Conservation (phyloP, 2,888 invertebrate genomes). For the Acrobasis consociella region DNA sequence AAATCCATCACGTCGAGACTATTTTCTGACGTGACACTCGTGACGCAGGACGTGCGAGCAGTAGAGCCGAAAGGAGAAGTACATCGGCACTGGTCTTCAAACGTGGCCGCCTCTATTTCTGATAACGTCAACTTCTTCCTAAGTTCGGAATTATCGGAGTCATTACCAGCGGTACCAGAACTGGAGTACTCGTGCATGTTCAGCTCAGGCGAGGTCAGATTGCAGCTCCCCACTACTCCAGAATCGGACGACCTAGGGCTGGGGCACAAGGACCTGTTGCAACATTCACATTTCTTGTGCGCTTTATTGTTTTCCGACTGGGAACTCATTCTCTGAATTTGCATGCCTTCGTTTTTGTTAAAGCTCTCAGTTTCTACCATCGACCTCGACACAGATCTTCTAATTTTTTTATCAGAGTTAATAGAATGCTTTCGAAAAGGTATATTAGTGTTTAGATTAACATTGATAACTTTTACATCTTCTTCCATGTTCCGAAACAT, state of each 20-base stretch:
- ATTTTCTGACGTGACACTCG: conserved; percentile 82
- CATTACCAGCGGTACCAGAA: conserved; percentile 56
- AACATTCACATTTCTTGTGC: conserved; percentile 81
- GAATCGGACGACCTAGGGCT: conserved; percentile 91
- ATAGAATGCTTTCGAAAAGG: conserved; percentile 82
- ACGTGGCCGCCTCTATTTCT: conserved; percentile 83
- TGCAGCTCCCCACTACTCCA: conserved; percentile 92
- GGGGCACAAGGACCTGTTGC: conserved; percentile 84
- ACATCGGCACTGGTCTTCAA: conserved; percentile 87
- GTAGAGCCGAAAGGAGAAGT: conserved; percentile 89
- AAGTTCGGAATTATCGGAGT: conserved; percentile 62
- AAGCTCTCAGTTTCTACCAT: conserved; percentile 71
- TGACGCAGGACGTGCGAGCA: conserved; percentile 85
- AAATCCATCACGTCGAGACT: conserved; percentile 81
- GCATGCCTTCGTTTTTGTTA: conserved; percentile 53
- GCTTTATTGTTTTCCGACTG: conserved; percentile 67
- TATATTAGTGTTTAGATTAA: conserved; percentile 66
- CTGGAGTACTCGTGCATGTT: conserved; percentile 64
- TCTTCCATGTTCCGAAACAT: conserved; percentile 82
- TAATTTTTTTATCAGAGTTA: conserved; percentile 83
- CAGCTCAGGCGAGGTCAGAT: conserved; percentile 88
- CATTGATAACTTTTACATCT: conserved; percentile 68
- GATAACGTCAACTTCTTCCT: conserved; percentile 76
- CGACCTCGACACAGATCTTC: conserved; percentile 72
- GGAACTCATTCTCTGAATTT: conserved; percentile 70